These are phyloP conservation scores for Halcyon malimbica DNA, from an alignment of 2,113 vertebrate genomes.

Conservation along the genomic window DNA sequence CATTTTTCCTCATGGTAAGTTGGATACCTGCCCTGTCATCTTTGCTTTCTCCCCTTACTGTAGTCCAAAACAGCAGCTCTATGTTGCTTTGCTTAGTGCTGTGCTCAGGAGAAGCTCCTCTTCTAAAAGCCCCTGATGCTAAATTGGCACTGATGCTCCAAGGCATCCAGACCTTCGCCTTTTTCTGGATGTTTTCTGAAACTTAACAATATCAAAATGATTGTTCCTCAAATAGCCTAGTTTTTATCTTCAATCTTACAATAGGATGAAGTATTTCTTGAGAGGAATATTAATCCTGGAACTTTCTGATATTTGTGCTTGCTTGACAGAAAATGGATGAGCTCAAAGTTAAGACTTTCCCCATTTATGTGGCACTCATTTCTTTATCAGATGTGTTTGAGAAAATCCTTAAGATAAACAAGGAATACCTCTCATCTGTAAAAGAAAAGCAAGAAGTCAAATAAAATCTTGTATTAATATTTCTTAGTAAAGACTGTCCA, in stretches of 20 bases:
- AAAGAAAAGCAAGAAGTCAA: neutral
- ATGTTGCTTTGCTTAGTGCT: neutral
- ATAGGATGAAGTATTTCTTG: neutral
- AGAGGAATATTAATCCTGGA: neutral
- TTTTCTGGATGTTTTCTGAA: neutral
- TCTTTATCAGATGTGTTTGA: neutral
- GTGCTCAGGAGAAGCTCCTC: neutral
- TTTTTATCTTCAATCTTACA: neutral
- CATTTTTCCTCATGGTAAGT: neutral
- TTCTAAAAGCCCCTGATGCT: neutral
- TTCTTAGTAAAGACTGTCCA: neutral
- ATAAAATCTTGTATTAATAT: neutral
- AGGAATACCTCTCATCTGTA: neutral
- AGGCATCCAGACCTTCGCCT: neutral
- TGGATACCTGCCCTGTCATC: neutral
- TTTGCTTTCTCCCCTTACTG: neutral
- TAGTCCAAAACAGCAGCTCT: neutral
- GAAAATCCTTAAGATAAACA: conserved; percentile 14
- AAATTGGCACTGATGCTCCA: neutral
- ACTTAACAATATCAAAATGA: neutral
- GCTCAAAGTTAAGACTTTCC: neutral
- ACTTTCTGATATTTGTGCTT: neutral
- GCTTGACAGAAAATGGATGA: neutral
- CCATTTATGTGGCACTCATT: neutral
- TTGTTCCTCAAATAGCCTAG: neutral